Base-by-base conservation (phyloP, 2,888 invertebrate species). In the Brenthis daphne region DNA sequence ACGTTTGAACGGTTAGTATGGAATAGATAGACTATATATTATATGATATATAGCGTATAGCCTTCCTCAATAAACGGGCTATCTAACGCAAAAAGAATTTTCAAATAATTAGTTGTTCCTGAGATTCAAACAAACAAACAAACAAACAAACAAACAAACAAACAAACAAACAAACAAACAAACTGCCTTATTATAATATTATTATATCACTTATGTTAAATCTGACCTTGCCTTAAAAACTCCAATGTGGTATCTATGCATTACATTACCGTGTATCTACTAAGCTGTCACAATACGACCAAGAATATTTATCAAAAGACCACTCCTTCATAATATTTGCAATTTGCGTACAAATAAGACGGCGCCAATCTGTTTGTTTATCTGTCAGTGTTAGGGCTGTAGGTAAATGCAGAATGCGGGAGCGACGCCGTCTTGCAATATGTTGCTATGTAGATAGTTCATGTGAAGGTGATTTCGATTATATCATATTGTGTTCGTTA, bases 291-390 rank as follows among this genome's bases (percentile, higher is more conserved):
- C 20, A 53, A 63, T 43, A 20, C 43, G 20, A 54, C 33, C 51
- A 43, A 63, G 20, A 16, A 43, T 51, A 24, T 33, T 6, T 43
- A 56, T 57, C 43, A 57, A 57, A 64, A 16, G 51, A 6, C 53
- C 60, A 53, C 60, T 56, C 57, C 61, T 65, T 71, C 71, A 65
- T 57, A 71, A 68, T 71, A 65, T 71, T 71, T 68, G 71, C 63
- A 57, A 54, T 56, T 64, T 58, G 63, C n/a, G 63, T 63, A 63
- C 71, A 68, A 65, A 65, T 63, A 71, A 54, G 48, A 50, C 57
- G 71, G 71, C 71, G 71, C 65, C 71, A 65, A 65, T 65, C 54
- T 68, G 71, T 71, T 71, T 71, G 57, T 71, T 68, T 71, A 68
- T 65, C 63, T 57, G 65, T 68, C 71, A 68, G 65, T 65, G 54